Percentiles rank a stretch among this genome's conserved stretches.
phyloP scores from a whole-genome alignment of 2,888 invertebrate genomes.

The Morpho helenor region DNA sequence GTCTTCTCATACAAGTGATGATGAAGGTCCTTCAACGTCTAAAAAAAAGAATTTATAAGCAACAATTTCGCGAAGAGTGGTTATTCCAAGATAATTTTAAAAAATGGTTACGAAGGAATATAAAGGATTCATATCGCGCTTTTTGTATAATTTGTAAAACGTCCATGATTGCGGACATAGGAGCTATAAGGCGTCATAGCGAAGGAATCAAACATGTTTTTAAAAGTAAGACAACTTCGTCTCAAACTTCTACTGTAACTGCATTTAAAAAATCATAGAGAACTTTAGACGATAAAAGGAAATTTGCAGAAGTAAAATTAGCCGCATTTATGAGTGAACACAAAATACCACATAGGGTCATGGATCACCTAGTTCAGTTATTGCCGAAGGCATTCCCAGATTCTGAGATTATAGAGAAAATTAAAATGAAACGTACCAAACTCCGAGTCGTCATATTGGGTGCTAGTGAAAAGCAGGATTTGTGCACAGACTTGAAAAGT shows the following conservation, averaged over 20 bases:
- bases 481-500: too few species aligned
- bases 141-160: neutral
- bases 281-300: neutral
- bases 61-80: neutral
- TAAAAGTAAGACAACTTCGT: too few species aligned
- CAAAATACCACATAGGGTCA: too few species aligned
- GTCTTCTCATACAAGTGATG: too few species aligned
- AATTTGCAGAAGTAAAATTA: neutral
- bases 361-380: too few species aligned
- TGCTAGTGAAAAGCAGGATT: too few species aligned
- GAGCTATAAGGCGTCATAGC: neutral
- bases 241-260: neutral
- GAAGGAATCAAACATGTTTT: neutral
- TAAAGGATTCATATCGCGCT: neutral
- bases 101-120: neutral
- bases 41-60: too few species aligned
- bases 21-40: too few species aligned
- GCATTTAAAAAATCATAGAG: neutral
- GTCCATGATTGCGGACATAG: neutral
- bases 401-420: too few species aligned
- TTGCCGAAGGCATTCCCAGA: too few species aligned
- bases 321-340: neutral
- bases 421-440: too few species aligned
- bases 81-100: neutral
- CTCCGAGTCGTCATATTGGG: too few species aligned